Evolutionary conservation across 1,140 invertebrate genomes (phyloP).

Genomic region (Macrostomum lignano): DNA sequence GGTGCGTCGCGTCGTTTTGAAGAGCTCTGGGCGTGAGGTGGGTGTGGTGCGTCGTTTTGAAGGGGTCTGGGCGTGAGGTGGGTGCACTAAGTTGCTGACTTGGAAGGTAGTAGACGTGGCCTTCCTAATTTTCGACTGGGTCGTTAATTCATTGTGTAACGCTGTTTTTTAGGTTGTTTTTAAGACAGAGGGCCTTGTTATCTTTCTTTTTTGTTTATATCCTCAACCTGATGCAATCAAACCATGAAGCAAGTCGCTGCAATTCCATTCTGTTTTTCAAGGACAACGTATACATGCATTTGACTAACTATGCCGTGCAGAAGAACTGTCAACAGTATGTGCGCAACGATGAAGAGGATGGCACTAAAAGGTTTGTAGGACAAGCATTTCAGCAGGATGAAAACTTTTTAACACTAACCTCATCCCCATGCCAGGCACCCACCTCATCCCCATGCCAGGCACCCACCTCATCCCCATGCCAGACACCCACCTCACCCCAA

Average conservation of each 20-base stretch:
- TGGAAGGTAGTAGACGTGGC: too few relatives aligned
- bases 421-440: neutral
- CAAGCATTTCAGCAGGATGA: neutral
- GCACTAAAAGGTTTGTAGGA: slow-evolving; percentile 48
- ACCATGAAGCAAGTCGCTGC: neutral
- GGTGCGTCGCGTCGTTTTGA: too few relatives aligned
- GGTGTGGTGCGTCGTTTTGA: too few relatives aligned
- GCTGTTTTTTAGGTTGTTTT: too few relatives aligned
- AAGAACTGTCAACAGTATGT: slow-evolving; percentile 42
- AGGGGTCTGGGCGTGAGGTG: too few relatives aligned
- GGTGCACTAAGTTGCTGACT: too few relatives aligned
- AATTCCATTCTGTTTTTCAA: slow-evolving; percentile 12
- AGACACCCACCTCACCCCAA: neutral
- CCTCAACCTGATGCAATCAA: neutral
- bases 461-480: neutral
- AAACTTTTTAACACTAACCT: neutral
- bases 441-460: neutral
- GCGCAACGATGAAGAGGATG: slow-evolving; percentile 40
- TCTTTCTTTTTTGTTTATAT: too few relatives aligned
- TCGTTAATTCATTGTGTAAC: too few relatives aligned
- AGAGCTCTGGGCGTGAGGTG: too few relatives aligned
- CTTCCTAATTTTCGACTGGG: too few relatives aligned
- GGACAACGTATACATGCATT: slow-evolving; percentile 29
- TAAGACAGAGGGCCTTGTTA: too few relatives aligned
- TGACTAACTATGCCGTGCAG: slow-evolving; percentile 30